phyloP scores from a whole-genome alignment of 2,888 invertebrate species.

The Eristalis intricaria region DNA sequence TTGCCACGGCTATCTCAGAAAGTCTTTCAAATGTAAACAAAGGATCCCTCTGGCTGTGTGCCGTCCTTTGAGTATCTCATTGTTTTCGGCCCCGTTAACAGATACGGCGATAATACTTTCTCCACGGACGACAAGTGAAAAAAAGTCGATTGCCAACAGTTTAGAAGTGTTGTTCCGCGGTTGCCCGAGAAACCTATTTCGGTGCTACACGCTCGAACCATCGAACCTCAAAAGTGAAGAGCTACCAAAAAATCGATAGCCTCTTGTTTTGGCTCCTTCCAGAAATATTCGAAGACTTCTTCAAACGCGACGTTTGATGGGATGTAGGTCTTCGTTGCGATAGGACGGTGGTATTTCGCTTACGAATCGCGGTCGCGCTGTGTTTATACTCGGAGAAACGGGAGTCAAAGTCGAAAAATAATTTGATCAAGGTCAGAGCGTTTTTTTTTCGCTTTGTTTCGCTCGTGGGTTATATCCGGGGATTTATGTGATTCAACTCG shows the following conservation, averaged over 20 bases:
- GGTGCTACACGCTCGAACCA: background rate
- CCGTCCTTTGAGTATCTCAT: slow-evolving; percentile 19
- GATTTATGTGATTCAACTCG: slow-evolving; percentile 49
- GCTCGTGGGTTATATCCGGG: background rate
- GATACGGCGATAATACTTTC: background rate
- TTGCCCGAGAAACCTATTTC: slow-evolving; percentile 6
- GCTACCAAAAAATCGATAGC: slow-evolving; percentile 48
- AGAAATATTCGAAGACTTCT: slow-evolving; percentile 25
- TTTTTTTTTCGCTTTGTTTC: background rate
- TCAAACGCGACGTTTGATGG: slow-evolving; percentile 9
- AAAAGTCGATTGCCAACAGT: slow-evolving; percentile 29
- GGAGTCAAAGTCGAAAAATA: slow-evolving; percentile 12
- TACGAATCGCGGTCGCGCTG: slow-evolving; percentile 20
- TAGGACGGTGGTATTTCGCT: slow-evolving; percentile 20
- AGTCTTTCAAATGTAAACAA: slow-evolving; percentile 62
- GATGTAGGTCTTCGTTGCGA: slow-evolving; percentile 28
- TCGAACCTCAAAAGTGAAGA: slow-evolving; percentile 2
- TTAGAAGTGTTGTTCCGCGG: background rate
- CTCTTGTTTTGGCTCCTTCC: slow-evolving; percentile 3
- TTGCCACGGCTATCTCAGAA: slow-evolving; percentile 47
- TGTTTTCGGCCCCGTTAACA: slow-evolving; percentile 28
- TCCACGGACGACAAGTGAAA: background rate
- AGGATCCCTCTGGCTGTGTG: slow-evolving; percentile 36
- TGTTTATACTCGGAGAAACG: slow-evolving; percentile 25
- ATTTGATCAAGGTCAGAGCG: slow-evolving; percentile 57